Percentiles rank a stretch among this genome's conserved stretches.
These are phyloP conservation scores for Megaceryle torquata DNA, from an alignment of 2,113 vertebrate genomes.

Conservation along the genomic window DNA sequence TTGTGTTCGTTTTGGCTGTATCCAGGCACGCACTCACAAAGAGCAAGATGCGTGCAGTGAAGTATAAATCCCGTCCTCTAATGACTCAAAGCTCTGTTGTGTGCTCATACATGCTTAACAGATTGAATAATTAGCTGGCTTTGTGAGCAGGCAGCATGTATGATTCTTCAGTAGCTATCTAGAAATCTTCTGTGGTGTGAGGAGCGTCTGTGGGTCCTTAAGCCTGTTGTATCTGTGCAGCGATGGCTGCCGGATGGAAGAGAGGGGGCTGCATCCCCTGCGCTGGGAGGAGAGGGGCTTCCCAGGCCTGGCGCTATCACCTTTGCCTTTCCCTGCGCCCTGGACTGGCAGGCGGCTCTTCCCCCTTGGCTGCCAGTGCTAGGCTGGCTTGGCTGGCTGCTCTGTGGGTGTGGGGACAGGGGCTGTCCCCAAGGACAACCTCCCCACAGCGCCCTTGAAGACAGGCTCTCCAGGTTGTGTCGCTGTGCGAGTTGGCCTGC, in stretches of 20 bases:
- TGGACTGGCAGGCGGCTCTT: neutral
- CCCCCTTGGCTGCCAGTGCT: neutral
- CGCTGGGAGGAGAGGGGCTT: neutral
- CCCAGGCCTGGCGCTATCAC: neutral
- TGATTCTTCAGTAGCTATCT: neutral
- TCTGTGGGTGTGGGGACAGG: neutral
- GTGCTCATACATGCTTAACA: slow-evolving; percentile 44
- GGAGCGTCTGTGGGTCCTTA: neutral
- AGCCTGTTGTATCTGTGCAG: neutral
- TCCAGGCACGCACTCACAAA: slow-evolving; percentile 64
- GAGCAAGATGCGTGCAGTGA: slow-evolving; percentile 66
- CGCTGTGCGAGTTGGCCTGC: fast-evolving
- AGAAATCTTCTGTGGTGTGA: neutral
- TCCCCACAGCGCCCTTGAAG: neutral
- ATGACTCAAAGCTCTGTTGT: slow-evolving; percentile 47
- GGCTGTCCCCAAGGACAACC: neutral
- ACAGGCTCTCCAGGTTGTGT: neutral
- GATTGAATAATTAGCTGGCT: slow-evolving; percentile 65
- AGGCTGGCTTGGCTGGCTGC: neutral
- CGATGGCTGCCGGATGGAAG: fast-evolving
- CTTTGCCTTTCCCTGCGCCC: neutral
- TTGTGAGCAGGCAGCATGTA: slow-evolving; percentile 15
- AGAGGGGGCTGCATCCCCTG: neutral
- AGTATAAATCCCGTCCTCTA: slow-evolving; percentile 63
- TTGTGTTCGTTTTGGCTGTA: slow-evolving; percentile 57